Conservation (phyloP, 2,113 vertebrate genomes). For the Salvelinus namaycush region DNA sequence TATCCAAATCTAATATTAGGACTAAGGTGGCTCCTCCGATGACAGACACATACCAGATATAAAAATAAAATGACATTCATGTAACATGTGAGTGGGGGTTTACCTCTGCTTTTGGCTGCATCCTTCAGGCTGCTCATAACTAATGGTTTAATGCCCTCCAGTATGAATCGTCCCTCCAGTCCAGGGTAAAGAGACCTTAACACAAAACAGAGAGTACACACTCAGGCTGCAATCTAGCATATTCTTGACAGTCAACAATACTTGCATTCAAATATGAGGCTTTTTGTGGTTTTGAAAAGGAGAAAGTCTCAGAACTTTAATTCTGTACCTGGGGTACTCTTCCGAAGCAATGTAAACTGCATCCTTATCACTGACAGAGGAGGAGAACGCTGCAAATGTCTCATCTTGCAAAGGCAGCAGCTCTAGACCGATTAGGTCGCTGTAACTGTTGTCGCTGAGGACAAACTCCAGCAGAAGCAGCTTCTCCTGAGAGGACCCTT, state of each 20-base stretch:
- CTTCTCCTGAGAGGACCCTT: constrained; percentile 78
- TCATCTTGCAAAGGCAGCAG: constrained; percentile 91
- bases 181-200: constrained; percentile 90
- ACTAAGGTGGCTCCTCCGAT: neutral
- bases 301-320: neutral
- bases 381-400: constrained; percentile 86
- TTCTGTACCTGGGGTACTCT: constrained; percentile 86
- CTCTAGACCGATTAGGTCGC: constrained; percentile 92
- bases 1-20: neutral
- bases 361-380: constrained; percentile 90
- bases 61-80: neutral
- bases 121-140: constrained; percentile 87
- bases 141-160: constrained; percentile 85
- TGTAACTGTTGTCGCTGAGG: constrained; percentile 87
- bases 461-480: constrained; percentile 88
- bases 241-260: neutral
- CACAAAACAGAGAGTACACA: constrained; percentile 9
- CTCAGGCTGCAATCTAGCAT: neutral
- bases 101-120: constrained; percentile 93
- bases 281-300: neutral
- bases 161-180: constrained; percentile 87
- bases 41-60: too few relatives aligned
- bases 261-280: neutral
- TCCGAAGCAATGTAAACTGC: constrained; percentile 89
- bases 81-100: constrained; percentile 11